These are phyloP conservation scores for Calliopum simillimum DNA, from an alignment of 2,888 invertebrate species.

Conservation along the genomic window DNA sequence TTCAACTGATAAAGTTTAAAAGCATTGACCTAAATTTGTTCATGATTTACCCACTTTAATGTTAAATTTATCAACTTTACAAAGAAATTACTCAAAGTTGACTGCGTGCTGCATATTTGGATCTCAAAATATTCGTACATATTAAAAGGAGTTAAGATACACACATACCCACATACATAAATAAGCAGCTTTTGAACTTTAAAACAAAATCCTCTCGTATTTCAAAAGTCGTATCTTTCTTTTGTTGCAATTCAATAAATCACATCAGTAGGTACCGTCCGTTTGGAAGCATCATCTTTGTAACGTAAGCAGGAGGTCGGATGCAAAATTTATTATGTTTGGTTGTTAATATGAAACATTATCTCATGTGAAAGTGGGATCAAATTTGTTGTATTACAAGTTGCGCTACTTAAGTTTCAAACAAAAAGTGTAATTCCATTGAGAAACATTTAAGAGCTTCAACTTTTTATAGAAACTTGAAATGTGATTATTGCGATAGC, in stretches of 20 bases:
- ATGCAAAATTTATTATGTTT: too few relatives aligned
- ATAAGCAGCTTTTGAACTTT: neutral
- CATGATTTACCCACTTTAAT: constrained; percentile 5
- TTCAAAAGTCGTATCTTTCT: constrained; percentile 8
- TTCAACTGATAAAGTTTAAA: neutral
- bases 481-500: too few relatives aligned
- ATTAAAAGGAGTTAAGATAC: too few relatives aligned
- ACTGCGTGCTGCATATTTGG: neutral
- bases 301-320: too few relatives aligned
- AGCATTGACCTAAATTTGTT: neutral
- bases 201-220: neutral
- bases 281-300: neutral
- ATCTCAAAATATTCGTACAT: neutral
- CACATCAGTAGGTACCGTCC: constrained; percentile 7
- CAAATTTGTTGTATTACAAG: too few relatives aligned
- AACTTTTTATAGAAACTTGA: too few relatives aligned
- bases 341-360: too few relatives aligned
- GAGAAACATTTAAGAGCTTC: too few relatives aligned
- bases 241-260: constrained; percentile 36
- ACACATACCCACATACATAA: too few relatives aligned
- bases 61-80: neutral
- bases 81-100: neutral
- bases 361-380: too few relatives aligned
- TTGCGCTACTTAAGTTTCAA: too few relatives aligned
- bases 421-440: too few relatives aligned